Base-by-base conservation (phyloP, 2,888 invertebrate species). In the Nineta flava region DNA sequence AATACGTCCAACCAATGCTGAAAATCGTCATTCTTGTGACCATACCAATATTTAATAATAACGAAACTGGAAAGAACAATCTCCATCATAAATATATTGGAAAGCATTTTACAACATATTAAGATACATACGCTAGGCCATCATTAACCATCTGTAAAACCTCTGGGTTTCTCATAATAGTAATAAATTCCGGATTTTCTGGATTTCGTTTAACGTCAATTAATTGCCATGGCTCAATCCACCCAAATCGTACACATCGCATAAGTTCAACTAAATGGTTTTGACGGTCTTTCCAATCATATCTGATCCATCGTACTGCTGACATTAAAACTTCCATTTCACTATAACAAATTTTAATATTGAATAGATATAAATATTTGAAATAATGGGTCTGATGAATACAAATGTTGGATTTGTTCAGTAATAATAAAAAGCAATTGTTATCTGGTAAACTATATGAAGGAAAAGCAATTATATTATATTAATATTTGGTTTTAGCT, bases 251-350 rank as follows among this genome's bases (percentile, higher is more conserved):
- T 0, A 88, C 76, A 61, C 83, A 83, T 2, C 72, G 70, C 65
- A 87, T 70, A 1, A 87, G 70, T 7, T 79, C 75, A 0, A 76
- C 65, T 17, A 80, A 69, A 53, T 71, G 60, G 16, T 67, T 63
- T 16, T 75, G 71, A 1, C 87, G 72, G 2, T 71, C 66, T 0
- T 73, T 60, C 84, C 84, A 87, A 57, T 83, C 75, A 46, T 78
- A 74, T 61, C 79, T 77, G 17, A 88, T 62, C 88, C 88, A 88
- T 16, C 87, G 73, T 0, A 87, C 80, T 0, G 81, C 87, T 0
- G 86, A 77, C 83, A 87, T 85, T 41, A 86, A 73, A 0, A 87
- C 77, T 65, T 87, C 83, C 70, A 82, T 78, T 65, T 84, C 83
- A 58, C 77, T 76, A 53, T 19, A 57, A 53, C n/a, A n/a, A n/a